Conservation (phyloP, 2,888 invertebrate genomes). For the Pecten maximus region DNA sequence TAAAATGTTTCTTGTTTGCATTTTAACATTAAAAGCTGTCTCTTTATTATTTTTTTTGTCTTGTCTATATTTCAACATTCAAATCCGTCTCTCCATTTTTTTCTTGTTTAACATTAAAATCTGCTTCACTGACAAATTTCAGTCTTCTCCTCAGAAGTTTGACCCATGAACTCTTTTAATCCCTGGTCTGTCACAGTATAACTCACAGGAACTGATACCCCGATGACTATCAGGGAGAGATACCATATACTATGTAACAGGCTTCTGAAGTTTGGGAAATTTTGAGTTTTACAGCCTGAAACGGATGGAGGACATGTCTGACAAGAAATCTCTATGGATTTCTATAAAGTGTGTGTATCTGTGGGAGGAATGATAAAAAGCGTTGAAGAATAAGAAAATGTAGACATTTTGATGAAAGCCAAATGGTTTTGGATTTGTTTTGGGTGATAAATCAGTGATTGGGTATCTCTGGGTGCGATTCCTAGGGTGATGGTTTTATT, state of each 20-base stretch:
- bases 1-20: too few species aligned
- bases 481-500: background rate
- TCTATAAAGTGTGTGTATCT: background rate
- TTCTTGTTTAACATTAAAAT: too few species aligned
- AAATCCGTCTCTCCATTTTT: too few species aligned
- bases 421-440: background rate
- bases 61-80: too few species aligned
- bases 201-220: background rate
- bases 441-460: background rate
- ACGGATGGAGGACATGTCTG: background rate
- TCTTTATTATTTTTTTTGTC: too few species aligned
- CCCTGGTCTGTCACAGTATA: background rate
- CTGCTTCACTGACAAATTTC: too few species aligned
- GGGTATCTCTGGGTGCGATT: background rate
- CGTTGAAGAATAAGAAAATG: background rate
- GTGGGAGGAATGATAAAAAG: background rate
- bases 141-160: too few species aligned
- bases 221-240: background rate
- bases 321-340: background rate
- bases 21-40: too few species aligned
- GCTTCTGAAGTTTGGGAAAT: background rate
- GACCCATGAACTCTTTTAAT: background rate
- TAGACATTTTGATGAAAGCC: background rate
- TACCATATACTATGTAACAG: too few species aligned
- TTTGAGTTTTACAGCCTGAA: background rate